Conservation (phyloP, 2,113 vertebrate genomes). For the Thamnaconus septentrionalis region DNA sequence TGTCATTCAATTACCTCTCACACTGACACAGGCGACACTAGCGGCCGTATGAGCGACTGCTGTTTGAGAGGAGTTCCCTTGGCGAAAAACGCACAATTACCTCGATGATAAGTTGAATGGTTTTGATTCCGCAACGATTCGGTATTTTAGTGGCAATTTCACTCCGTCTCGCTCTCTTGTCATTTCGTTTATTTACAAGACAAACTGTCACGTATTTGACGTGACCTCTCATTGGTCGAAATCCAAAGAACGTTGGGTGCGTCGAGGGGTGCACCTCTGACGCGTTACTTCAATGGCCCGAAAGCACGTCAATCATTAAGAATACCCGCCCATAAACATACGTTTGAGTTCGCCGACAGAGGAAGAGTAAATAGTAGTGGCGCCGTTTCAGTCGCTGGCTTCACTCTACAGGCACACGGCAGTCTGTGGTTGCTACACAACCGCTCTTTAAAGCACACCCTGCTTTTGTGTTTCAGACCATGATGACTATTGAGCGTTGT, state of each 20-base stretch:
- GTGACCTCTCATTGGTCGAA: conserved; percentile 69
- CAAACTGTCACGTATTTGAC: conserved; percentile 35
- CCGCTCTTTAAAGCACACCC: no score
- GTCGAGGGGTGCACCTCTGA: conserved; percentile 39
- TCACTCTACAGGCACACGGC: not conserved
- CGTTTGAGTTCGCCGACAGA: conserved; percentile 5
- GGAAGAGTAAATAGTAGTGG: not conserved
- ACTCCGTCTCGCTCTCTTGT: conserved; percentile 44
- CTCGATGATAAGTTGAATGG: conserved; percentile 30
- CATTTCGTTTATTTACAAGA: conserved; percentile 80
- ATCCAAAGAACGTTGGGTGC: conserved; percentile 51
- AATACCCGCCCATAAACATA: conserved; percentile 16
- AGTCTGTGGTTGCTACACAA: not conserved
- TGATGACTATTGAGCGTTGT: not conserved
- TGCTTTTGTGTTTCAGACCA: not conserved
- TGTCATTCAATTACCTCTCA: conserved; percentile 50
- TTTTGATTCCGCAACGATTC: conserved; percentile 7
- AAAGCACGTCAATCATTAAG: conserved; percentile 31
- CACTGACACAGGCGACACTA: not conserved
- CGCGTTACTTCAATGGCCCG: conserved; percentile 43
- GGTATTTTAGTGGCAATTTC: conserved; percentile 33
- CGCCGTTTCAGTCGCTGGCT: not conserved
- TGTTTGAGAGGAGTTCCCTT: not conserved
- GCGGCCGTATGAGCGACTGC: not conserved
- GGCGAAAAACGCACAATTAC: conserved; percentile 29